Base-by-base conservation (phyloP, 2,888 invertebrate species). In the Epistrophe grossulariae region DNA sequence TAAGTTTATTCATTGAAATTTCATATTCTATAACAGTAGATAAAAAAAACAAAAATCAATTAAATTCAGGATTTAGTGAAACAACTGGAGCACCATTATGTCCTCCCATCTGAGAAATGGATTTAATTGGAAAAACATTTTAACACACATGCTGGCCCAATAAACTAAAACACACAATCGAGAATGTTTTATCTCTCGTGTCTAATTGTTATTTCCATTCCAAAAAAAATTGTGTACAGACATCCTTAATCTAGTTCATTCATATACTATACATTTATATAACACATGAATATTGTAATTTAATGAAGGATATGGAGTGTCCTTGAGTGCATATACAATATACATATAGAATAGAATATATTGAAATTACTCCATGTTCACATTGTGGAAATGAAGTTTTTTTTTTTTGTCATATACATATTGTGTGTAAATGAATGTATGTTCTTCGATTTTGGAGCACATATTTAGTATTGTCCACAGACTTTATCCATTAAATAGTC, bases 81-180 rank as follows among this genome's bases (percentile, higher is more conserved):
- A 38, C 60, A 60, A 19, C 38, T 60, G 38, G 2, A 38, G n/a
- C 31, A 55, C 17, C 19, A 11, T 35, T 9, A 7, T 60, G 60
- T 60, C 38, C 60, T 40, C 19, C 1, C 17, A n/a, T n/a, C 38
- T 11, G 38, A 17, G 19, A 60, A 60, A 60, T 60, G 38, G 19
- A 13, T 60, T 60, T 60, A 60, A 60, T 60, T 60, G 60, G 17
- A 38, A 19, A 40, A 40, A 38, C 38, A 60, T 59, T 31, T 60
- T 60, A 60, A 60, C 60, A 60, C 60, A 60, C 60, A 60, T 40
- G 13, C 2, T 40, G 13, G 3, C 35, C 35, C 40, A 38, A 40
- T 10, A 31, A 17, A 17, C n/a, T 17, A 35, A 31, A 31, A 59
- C 17, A 35, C 35, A 35, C 59, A 59, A 4, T 17, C 9, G 45